These are phyloP conservation scores for Heliothis subflexa DNA, from an alignment of 1,140 invertebrate genomes.

Conservation along the genomic window DNA sequence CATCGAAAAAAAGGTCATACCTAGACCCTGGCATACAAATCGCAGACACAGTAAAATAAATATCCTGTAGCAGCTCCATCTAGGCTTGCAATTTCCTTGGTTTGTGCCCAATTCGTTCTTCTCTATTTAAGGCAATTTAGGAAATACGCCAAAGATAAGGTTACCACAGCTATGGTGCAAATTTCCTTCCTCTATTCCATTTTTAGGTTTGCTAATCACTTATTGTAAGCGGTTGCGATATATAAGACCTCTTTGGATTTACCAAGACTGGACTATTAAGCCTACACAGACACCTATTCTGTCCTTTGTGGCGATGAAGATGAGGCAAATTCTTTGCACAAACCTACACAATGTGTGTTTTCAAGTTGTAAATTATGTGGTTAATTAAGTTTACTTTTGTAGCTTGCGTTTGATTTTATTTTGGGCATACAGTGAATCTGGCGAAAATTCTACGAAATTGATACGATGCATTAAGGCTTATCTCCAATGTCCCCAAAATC, in stretches of 20 bases:
- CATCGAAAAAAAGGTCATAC: too few relatives aligned
- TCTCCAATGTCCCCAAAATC: too few relatives aligned
- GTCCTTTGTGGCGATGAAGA: not conserved
- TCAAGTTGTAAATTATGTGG: not conserved
- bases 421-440: too few relatives aligned
- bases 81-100: not conserved
- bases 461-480: too few relatives aligned
- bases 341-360: not conserved
- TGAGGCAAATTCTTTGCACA: not conserved
- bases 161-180: not conserved
- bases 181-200: slow-evolving; percentile 14
- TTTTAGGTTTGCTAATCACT: slow-evolving; percentile 12
- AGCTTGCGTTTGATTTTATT: too few relatives aligned
- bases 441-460: too few relatives aligned
- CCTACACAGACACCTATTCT: slow-evolving; percentile 7
- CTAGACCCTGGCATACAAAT: not conserved
- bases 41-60: not conserved
- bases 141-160: not conserved
- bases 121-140: slow-evolving; percentile 16
- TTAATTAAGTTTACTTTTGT: too few relatives aligned
- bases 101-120: slow-evolving; percentile 7
- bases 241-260: not conserved
- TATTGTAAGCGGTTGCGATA: not conserved
- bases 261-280: slow-evolving; percentile 8
- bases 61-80: not conserved